Percentiles rank a stretch among this genome's conserved stretches.
phyloP scores from a whole-genome alignment of 2,888 invertebrate species.

The Stenurella melanura region DNA sequence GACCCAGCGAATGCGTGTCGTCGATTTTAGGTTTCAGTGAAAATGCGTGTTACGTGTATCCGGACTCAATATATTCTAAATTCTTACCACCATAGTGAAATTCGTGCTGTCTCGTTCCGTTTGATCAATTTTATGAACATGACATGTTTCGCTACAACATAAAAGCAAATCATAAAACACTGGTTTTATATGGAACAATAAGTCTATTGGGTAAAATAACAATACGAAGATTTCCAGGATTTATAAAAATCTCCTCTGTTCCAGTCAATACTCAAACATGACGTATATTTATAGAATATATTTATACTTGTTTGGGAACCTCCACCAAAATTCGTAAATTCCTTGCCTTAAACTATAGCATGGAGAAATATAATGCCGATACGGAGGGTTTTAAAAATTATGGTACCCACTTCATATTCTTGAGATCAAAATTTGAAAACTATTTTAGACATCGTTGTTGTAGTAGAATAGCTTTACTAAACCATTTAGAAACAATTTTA shows the following conservation, averaged over 20 bases:
- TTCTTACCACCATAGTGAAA: conserved; percentile 32
- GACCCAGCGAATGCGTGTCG: conserved; percentile 35
- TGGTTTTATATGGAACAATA: conserved; percentile 45
- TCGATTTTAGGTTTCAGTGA: conserved; percentile 2
- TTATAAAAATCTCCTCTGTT: neutral
- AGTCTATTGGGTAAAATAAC: conserved; percentile 32
- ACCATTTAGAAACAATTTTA: no score
- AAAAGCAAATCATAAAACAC: conserved; percentile 49
- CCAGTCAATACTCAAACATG: neutral
- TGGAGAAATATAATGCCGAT: no score
- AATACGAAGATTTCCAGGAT: neutral
- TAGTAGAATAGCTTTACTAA: no score
- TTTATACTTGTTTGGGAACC: no score
- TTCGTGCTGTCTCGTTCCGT: conserved; percentile 45
- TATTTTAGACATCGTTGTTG: no score
- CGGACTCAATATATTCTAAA: conserved; percentile 31
- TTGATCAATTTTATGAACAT: conserved; percentile 49
- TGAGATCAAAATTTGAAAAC: no score
- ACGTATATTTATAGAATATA: no score
- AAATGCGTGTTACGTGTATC: conserved; percentile 25
- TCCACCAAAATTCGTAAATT: no score
- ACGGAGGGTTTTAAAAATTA: no score
- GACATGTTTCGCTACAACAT: conserved; percentile 42
- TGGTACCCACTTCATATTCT: no score
- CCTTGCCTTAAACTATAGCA: no score